Conservation (phyloP, 2,797 vertebrate species). For the Anguilla obscura region DNA sequence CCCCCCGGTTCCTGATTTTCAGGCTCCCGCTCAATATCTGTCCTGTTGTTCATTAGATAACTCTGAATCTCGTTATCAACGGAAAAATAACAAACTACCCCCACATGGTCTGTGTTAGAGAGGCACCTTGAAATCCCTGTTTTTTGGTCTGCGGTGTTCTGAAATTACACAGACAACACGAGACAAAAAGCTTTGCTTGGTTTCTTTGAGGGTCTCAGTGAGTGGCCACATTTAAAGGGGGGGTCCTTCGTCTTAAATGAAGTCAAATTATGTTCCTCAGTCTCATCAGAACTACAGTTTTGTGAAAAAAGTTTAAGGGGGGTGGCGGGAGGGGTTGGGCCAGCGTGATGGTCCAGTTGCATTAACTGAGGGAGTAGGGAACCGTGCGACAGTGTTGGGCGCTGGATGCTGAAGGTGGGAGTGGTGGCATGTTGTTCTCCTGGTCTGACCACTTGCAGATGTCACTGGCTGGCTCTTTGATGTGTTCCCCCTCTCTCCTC, state of each 20-base stretch:
- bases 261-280: not conserved
- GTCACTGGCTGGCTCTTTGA: constrained; percentile 53
- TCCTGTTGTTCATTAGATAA: constrained; percentile 36
- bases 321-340: not conserved
- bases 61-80: constrained; percentile 43
- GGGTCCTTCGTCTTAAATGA: not conserved
- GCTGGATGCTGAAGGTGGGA: constrained; percentile 31
- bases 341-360: constrained; percentile 3
- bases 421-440: constrained; percentile 49
- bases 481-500: constrained; percentile 44
- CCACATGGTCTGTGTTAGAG: constrained; percentile 63
- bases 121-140: constrained; percentile 42
- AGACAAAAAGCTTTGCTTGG: constrained; percentile 46
- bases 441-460: constrained; percentile 52
- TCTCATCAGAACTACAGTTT: constrained; percentile 1
- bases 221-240: not conserved
- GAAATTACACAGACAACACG: constrained; percentile 55
- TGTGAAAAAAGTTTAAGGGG: not conserved
- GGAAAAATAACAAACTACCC: constrained; percentile 55
- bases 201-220: not conserved
- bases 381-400: not conserved
- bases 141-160: constrained; percentile 24
- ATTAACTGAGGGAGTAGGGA: constrained; percentile 35
- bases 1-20: constrained; percentile 30
- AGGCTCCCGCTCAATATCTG: constrained; percentile 22